Base-by-base conservation (phyloP, 2,888 invertebrate species). In the Cartodere bifasciata region DNA sequence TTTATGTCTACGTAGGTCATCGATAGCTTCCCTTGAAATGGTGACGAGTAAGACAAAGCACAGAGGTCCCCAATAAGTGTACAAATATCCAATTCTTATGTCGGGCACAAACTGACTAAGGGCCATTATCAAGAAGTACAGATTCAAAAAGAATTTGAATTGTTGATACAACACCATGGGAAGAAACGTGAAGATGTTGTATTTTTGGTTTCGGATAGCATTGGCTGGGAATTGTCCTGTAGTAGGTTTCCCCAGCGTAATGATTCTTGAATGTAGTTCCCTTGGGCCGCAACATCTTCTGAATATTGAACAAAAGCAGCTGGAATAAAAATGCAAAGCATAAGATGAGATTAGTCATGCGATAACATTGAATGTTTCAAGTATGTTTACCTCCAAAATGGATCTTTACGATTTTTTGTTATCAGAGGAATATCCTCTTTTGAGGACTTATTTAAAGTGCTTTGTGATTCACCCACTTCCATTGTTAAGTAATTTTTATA, bases 51-150 rank as follows among this genome's bases (percentile, higher is more conserved):
- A 65, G 14, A 99, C 98, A 64, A 99, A 98, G 47, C 90, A 82
- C 70, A 52, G 39, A 25, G 98, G 98, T 38, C 92, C 97, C 98
- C 98, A 99, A 61, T 99, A 99, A 1, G 98, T 99, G 60, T 97
- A 98, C 24, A 97, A 72, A 57, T 92, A 94, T 2, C 98, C 97
- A 50, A 99, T 91, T 46, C 88, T 72, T 44, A 98, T 83, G 50
- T 88, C 90, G 13, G 94, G 91, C 55, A 99, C 87, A 63, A 99
- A 95, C 64, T 99, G 98, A 51, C 92, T 92, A 31, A 85, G 68
- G 0, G 98, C 97, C 97, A 98, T 97, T 35, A 97, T 71, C 43
- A 99, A 68, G 64, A 99, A 99, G 60, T 95, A 98, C 35, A 99
- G 64, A 64, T 99, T 99, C 43, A 99, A 70, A 63, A 99, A 99